Percentiles rank a stretch among this genome's conserved stretches.
Evolutionary conservation across 2,113 vertebrate species (phyloP).

Genomic region (Petromus typicus): DNA sequence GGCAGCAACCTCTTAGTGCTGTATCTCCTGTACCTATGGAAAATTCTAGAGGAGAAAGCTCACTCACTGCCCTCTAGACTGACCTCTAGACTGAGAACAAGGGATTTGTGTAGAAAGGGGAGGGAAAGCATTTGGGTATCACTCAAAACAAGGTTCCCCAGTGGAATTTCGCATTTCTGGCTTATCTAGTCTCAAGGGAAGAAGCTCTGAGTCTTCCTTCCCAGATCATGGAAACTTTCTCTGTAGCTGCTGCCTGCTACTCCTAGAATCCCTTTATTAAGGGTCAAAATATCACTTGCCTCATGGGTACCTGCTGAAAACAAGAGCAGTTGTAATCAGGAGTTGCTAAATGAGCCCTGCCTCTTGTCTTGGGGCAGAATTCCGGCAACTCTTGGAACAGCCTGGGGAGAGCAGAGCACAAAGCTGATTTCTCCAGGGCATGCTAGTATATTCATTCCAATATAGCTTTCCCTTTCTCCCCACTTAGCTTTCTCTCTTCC

Average conservation of each 20-base stretch:
- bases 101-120: not conserved
- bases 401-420: conserved; percentile 15
- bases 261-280: not conserved
- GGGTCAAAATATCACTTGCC: not conserved
- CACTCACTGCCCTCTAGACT: accelerated
- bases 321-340: not conserved
- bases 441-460: not conserved
- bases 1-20: not conserved
- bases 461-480: not conserved
- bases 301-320: conserved; percentile 8
- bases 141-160: not conserved
- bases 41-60: not conserved
- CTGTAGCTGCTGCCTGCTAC: not conserved
- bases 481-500: not conserved
- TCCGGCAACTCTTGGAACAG: not conserved
- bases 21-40: too few species aligned
- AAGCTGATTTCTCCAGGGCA: conserved; percentile 11
- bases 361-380: conserved; percentile 49
- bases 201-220: not conserved
- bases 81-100: not conserved
- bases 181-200: conserved; percentile 21
- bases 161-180: not conserved
- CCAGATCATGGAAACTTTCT: conserved; percentile 3
- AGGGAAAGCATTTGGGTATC: not conserved
- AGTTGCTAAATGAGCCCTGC: not conserved